Evolutionary conservation across 2,888 invertebrate species (phyloP), one percentile per base, ranked within the genome.

Genomic region (Halocaridina rubra): DNA sequence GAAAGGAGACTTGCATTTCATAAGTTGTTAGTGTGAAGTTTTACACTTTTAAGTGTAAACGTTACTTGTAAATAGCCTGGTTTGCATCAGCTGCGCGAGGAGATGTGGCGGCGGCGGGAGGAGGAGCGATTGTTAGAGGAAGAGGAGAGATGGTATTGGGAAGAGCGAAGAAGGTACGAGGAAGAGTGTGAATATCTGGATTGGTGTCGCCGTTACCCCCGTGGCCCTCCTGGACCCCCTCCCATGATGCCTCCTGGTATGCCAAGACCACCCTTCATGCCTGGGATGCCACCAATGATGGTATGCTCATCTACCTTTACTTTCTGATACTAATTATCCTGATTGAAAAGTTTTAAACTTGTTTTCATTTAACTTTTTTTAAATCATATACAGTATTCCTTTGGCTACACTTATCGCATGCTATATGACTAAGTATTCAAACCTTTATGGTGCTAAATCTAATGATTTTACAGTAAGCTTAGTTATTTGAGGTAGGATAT

Each of bases 81-180:
- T 81, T 81, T 64, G 30, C 64, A 46, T 46, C 80, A 88, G 80
- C 91, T 92, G 89, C 92, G 93, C 64, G 93, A 93, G 75, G 93
- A 93, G 82, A 93, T 92, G 89, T 92, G 93, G 91, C 91, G 93
- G 30, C 91, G 93, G 3, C 91, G 93, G 5, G 93, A 93, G 88
- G 93, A 93, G 88, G 93, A 90, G 93, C 94, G 90, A 76, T 89
- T 91, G 88, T 93, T 95, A 92, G 96, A 96, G 90, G 96, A 96
- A 88, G 96, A 95, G 89, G 95, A 96, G 90, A 93, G 95, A 89
- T 93, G 94, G 91, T 97, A 96, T 91, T 97, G 97, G 97, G 97
- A 97, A 90, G 97, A 96, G 89, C 92, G 94, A 69, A 93, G 95
- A 27, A 93, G 95, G 0, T 95, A 94, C 89, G 95, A 95, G 89